Evolutionary conservation across 1,140 invertebrate genomes (phyloP).

Genomic region (Pantala flavescens): DNA sequence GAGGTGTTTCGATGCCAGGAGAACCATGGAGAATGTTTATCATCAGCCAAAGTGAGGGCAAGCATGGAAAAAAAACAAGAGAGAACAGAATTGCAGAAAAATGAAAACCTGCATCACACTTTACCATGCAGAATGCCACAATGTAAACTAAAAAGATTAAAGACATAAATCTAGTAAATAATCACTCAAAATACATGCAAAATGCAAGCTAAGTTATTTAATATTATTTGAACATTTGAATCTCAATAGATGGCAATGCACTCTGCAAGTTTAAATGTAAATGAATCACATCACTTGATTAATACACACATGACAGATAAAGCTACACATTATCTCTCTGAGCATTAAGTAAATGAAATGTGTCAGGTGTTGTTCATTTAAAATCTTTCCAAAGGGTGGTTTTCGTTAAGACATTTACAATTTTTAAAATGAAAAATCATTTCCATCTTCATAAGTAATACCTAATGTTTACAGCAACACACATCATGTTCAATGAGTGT

Average conservation of each 20-base stretch:
- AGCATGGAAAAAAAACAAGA: conserved; percentile 19
- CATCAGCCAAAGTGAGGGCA: conserved; percentile 18
- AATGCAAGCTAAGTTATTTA: background rate
- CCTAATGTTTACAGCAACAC: too few species aligned
- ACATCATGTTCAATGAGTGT: too few species aligned
- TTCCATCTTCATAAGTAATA: too few species aligned
- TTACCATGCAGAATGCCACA: background rate
- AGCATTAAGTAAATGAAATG: background rate
- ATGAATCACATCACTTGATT: background rate
- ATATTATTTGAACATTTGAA: background rate
- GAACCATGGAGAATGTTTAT: conserved; percentile 16
- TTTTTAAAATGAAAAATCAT: too few species aligned
- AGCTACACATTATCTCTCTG: background rate
- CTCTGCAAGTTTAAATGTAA: background rate
- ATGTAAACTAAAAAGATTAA: background rate
- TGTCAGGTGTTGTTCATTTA: background rate
- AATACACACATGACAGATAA: background rate
- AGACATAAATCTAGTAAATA: background rate
- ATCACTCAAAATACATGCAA: conserved; percentile 8
- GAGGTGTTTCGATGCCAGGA: background rate
- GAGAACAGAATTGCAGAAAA: conserved; percentile 20
- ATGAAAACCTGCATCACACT: conserved; percentile 17
- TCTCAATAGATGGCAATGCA: background rate
- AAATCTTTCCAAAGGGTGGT: background rate
- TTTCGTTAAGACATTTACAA: too few species aligned